Conservation (phyloP, 2,888 invertebrate genomes). For the Hylaea fasciaria region DNA sequence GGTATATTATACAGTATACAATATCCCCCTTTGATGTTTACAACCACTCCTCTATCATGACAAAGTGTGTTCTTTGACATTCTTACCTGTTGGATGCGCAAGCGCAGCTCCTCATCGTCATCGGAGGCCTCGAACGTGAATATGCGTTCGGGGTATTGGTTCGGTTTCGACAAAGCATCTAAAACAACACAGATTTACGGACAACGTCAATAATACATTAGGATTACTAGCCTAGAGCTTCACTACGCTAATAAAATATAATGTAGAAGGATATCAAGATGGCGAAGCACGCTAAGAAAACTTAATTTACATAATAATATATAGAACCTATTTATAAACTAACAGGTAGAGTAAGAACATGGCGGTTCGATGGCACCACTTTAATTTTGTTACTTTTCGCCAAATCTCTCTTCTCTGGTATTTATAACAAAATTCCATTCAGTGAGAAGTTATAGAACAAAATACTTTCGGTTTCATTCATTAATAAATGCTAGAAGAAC, state of each 20-base stretch:
- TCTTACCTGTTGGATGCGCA: constrained; percentile 81
- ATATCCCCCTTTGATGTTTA: too few species aligned
- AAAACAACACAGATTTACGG: constrained; percentile 83
- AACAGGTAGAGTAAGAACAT: too few species aligned
- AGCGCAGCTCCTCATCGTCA: constrained; percentile 81
- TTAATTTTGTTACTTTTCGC: too few species aligned
- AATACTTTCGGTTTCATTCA: neutral
- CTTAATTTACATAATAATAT: too few species aligned
- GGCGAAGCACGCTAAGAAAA: constrained; percentile 10
- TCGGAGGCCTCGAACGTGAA: constrained; percentile 81
- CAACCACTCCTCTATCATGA: constrained; percentile 15
- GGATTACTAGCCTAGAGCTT: constrained; percentile 44
- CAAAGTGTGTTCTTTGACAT: constrained; percentile 7
- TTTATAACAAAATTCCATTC: neutral
- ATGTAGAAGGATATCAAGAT: constrained; percentile 1
- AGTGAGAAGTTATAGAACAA: neutral
- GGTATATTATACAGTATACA: too few species aligned
- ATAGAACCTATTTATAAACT: too few species aligned
- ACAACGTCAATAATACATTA: constrained; percentile 67
- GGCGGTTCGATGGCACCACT: too few species aligned
- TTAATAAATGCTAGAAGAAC: too few species aligned
- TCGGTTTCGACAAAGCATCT: constrained; percentile 85
- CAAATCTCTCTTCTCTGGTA: too few species aligned
- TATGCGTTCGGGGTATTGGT: constrained; percentile 81
- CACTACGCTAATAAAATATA: constrained; percentile 16